These are phyloP conservation scores for Pollenia angustigena DNA, from an alignment of 2,888 invertebrate species.

Conservation along the genomic window DNA sequence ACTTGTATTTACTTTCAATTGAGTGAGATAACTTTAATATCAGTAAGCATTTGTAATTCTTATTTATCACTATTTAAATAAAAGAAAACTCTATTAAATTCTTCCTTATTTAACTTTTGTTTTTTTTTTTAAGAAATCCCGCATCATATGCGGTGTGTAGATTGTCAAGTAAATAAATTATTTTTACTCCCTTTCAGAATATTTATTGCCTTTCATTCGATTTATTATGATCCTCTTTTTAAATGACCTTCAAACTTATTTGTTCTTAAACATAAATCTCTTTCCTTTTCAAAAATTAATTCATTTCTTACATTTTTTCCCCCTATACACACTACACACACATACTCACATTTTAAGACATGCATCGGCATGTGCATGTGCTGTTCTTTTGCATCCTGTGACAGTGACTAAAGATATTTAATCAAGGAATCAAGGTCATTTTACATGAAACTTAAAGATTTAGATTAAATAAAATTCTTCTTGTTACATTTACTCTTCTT, in stretches of 20 bases:
- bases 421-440: conserved; percentile 68
- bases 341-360: background rate
- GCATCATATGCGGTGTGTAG: background rate
- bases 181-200: background rate
- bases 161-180: conserved; percentile 41
- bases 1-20: too few relatives aligned
- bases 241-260: conserved; percentile 48
- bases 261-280: conserved; percentile 62
- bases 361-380: background rate
- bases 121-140: too few relatives aligned
- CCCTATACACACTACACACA: background rate
- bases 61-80: too few relatives aligned
- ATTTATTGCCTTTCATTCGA: conserved; percentile 44
- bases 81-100: too few relatives aligned
- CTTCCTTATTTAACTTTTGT: too few relatives aligned
- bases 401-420: conserved; percentile 71
- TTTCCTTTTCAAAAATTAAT: conserved; percentile 32
- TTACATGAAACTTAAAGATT: conserved; percentile 48
- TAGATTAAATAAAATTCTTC: conserved; percentile 62
- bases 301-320: conserved; percentile 31
- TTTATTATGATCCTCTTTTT: conserved; percentile 7
- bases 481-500: conserved; percentile 42
- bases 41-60: too few relatives aligned
- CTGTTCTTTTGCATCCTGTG: conserved; percentile 37
- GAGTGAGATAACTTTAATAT: too few relatives aligned